These are phyloP conservation scores for Oreochromis grahami DNA, from an alignment of 2,797 vertebrate genomes.

Conservation along the genomic window DNA sequence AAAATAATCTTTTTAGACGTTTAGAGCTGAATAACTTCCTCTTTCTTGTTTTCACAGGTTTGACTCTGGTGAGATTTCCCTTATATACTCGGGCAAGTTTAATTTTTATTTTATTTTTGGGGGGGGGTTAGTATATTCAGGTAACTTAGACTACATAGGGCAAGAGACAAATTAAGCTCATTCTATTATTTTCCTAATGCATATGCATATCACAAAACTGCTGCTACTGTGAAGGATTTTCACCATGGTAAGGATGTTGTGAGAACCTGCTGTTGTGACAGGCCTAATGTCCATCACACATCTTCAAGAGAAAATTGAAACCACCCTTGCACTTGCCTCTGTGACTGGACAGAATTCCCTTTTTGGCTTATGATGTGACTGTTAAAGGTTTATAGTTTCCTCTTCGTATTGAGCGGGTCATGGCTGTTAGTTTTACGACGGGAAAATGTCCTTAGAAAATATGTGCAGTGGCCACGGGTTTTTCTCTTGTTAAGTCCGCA, in stretches of 20 bases:
- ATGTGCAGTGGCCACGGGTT: background rate
- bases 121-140: too few relatives aligned
- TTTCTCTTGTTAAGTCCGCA: background rate
- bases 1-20: background rate
- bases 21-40: background rate
- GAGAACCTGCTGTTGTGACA: background rate
- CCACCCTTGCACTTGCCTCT: background rate
- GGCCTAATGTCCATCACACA: background rate
- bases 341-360: background rate
- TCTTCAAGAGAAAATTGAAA: background rate
- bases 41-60: background rate
- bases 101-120: too few relatives aligned
- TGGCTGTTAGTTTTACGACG: background rate
- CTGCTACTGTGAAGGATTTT: background rate
- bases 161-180: background rate
- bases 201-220: background rate
- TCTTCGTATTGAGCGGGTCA: background rate
- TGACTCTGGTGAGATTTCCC: fast-evolving
- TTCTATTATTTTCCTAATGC: background rate
- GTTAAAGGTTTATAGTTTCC: background rate
- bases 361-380: background rate
- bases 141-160: background rate
- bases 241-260: background rate
- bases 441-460: background rate
- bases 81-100: background rate